Evolutionary conservation across 2,113 vertebrate genomes (phyloP), one percentile per base, ranked within the genome.

Genomic region (Nerophis lumbriciformis): DNA sequence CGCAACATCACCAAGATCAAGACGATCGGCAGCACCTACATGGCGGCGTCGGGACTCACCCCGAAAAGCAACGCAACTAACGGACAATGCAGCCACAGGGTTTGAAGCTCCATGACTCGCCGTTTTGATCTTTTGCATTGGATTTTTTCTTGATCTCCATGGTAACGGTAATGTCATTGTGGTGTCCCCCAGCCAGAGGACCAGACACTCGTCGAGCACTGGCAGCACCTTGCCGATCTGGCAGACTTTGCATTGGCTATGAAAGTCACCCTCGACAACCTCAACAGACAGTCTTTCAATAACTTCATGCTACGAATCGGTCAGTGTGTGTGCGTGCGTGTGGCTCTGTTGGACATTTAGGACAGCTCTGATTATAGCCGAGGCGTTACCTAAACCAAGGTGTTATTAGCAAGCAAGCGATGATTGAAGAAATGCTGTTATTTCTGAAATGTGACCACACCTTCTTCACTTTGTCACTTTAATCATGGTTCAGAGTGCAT

Each of bases 201-300:
- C 1, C 90, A 87, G 64, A 92, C 93, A 0, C 83, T 92, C 11
- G 80, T 88, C 63, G 94, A 95, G 59, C 92, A 90, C 28, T 99
- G 96, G 96, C 96, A 96, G 78, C 96, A 99, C 80, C 78, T 98
- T 9, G 89, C 96, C 0, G 94, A 95, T 51, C 85, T 99, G 78
- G 95, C 96, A 0, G 96, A 98, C 88, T 99, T 99, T 3, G 94
- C 95, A 0, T 76, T 99, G 21, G 94, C 96, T 35, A 98, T 99
- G 96, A 97, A 98, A 85, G 94, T 96, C 66, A 96, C 93, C 0
- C 89, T 99, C 15, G 93, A 89, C 71, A 97, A 97, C 84, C 95
- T 99, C 80, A 99, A 99, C 88, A 96, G 96, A 68, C 96, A 99
- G 74, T 98, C 96, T 59, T 99, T 99, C 87, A 99, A 99, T 85